Percentiles rank a stretch among this genome's conserved stretches.
Evolutionary conservation across 2,113 vertebrate species (phyloP).

Genomic region (Lutjanus erythropterus): DNA sequence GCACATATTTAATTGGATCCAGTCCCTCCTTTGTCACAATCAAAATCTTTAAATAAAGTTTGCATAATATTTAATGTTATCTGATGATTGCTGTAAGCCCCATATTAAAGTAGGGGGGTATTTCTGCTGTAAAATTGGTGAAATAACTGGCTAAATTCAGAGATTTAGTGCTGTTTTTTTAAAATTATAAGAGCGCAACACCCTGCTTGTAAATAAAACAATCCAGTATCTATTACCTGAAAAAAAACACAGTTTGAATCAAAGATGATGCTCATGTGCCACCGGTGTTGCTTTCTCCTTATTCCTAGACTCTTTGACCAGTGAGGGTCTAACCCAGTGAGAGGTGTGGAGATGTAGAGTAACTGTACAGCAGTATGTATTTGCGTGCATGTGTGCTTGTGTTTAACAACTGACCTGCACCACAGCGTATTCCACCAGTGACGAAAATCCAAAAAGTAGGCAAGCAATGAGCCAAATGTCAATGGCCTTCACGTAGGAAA

Average conservation of each 20-base stretch:
- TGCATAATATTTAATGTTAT: too few species aligned
- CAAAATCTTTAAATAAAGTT: too few species aligned
- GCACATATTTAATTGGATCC: too few species aligned
- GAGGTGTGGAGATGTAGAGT: background rate
- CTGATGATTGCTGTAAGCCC: too few species aligned
- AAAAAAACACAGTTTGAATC: background rate
- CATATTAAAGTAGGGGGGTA: too few species aligned
- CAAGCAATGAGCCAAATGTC: conserved; percentile 97
- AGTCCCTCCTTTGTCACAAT: too few species aligned
- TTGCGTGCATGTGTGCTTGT: background rate
- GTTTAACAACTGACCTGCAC: conserved; percentile 86
- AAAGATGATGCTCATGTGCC: background rate
- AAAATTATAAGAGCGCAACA: too few species aligned
- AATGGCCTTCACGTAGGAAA: conserved; percentile 97
- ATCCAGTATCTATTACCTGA: too few species aligned
- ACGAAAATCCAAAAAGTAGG: conserved; percentile 95
- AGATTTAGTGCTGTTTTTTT: too few species aligned
- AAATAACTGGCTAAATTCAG: too few species aligned
- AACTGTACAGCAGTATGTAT: background rate
- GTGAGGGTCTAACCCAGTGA: background rate
- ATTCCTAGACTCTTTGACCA: background rate
- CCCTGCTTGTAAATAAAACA: too few species aligned
- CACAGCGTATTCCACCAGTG: conserved; percentile 95
- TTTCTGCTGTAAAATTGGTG: too few species aligned
- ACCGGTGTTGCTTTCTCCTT: background rate